These are phyloP conservation scores for Grammomys surdaster DNA, from an alignment of 2,113 vertebrate species.

Conservation along the genomic window DNA sequence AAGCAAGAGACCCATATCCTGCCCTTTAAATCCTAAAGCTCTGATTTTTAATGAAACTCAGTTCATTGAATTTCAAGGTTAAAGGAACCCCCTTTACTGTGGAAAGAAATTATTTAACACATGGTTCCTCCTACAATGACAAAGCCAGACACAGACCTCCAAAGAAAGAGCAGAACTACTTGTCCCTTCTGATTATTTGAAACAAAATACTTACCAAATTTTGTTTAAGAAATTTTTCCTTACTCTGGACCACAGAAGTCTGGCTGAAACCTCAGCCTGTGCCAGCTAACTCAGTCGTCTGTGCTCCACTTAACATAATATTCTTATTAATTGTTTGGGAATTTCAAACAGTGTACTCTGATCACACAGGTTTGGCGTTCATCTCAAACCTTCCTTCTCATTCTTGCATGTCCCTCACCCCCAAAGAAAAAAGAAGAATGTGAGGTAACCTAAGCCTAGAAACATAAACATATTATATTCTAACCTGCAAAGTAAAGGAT, in stretches of 20 bases:
- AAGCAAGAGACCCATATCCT: background rate
- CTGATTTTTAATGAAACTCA: background rate
- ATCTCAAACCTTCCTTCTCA: background rate
- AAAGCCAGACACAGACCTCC: background rate
- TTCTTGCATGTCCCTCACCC: background rate
- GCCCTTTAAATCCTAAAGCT: background rate
- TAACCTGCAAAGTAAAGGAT: background rate
- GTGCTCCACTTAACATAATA: background rate
- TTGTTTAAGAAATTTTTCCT: background rate
- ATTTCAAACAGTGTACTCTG: background rate
- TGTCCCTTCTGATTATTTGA: background rate
- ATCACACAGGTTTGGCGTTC: background rate
- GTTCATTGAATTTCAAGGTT: conserved; percentile 7
- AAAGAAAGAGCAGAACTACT: background rate
- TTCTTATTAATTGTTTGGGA: background rate
- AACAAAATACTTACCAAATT: background rate
- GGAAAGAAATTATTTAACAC: background rate
- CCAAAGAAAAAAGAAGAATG: background rate
- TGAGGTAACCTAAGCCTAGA: background rate
- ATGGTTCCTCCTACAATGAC: background rate
- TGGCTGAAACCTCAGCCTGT: background rate
- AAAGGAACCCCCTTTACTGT: background rate
- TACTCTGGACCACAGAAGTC: background rate
- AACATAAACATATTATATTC: background rate
- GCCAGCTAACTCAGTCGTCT: background rate